Evolutionary conservation across 2,113 vertebrate genomes (phyloP).

Genomic region (Hypanus sabinus): DNA sequence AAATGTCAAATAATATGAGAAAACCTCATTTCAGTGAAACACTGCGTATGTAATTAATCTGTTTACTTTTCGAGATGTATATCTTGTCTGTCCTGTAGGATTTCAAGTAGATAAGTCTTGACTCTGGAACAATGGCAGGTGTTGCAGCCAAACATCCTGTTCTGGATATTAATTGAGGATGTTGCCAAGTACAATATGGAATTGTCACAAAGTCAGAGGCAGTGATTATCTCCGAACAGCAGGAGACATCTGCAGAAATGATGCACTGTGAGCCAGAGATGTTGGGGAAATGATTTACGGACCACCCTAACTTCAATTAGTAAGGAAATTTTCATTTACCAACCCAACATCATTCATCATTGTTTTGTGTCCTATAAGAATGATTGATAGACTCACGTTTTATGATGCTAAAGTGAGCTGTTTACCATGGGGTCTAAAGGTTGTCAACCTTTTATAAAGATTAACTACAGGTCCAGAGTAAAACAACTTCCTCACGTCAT

Average conservation of each 20-base stretch:
- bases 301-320: neutral
- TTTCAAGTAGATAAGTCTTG: neutral
- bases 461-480: neutral
- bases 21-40: neutral
- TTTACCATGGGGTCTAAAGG: neutral
- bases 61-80: neutral
- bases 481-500: neutral
- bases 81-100: neutral
- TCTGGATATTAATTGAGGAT: neutral
- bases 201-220: neutral
- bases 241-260: neutral
- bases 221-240: neutral
- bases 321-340: neutral
- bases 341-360: neutral
- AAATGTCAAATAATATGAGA: neutral
- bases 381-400: too few species aligned
- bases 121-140: conserved; percentile 20
- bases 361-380: too few species aligned
- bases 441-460: neutral
- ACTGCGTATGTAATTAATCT: neutral
- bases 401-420: neutral
- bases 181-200: neutral
- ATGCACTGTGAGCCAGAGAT: neutral
- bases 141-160: conserved; percentile 5
- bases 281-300: neutral